Evolutionary conservation across 92 coral and sea anemone genomes (phyloP), one percentile per base, ranked within the genome.

Genomic region (Micromussa lordhowensis): DNA sequence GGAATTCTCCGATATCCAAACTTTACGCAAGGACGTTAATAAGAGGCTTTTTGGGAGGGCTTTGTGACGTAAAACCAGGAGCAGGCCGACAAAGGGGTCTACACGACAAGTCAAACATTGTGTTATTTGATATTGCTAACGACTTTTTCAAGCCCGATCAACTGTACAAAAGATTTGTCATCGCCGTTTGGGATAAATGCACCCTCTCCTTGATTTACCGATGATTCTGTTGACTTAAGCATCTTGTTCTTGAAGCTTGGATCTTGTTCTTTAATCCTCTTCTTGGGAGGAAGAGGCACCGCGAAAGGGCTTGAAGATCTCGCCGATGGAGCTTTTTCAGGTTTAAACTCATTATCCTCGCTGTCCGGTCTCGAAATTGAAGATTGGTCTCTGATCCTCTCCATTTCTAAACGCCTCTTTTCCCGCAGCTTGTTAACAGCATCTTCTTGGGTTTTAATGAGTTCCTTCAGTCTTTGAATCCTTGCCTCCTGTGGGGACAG

Each of bases 101-200:
- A 24, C 28, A n/a, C 44, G 32, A 12, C 15, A 31, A 7, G 31
- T 3, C 5, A 82, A 48, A 82, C 22, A 1, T 24, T 18, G 18
- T n/a, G 73, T 40, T 70, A 79, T 24, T 85, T 93, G 7, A 95
- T 86, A 40, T 86, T 91, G 29, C 90, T 84, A 4, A 98, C 98
- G 31, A 98, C 98, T 34, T 94, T 94, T 78, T 98, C 99, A 34
- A 98, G 82, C 28, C 99, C 99, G n/a, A 98, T 91, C 71, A 98
- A 79, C 87, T 93, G 94, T 5, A 93, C 96, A 75, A 98, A 98
- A 76, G 93, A 77, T 74, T 82, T 73, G 86, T 98, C 99, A 28
- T 94, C 95, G 29, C 92, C 88, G 75, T 91, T 94, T 18, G 99
- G 99, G 58, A 98, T 87, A 71, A 98, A 98, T 30, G 94, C 98